Evolutionary conservation across 2,113 vertebrate species (phyloP).

Genomic region (Lycaon pictus): DNA sequence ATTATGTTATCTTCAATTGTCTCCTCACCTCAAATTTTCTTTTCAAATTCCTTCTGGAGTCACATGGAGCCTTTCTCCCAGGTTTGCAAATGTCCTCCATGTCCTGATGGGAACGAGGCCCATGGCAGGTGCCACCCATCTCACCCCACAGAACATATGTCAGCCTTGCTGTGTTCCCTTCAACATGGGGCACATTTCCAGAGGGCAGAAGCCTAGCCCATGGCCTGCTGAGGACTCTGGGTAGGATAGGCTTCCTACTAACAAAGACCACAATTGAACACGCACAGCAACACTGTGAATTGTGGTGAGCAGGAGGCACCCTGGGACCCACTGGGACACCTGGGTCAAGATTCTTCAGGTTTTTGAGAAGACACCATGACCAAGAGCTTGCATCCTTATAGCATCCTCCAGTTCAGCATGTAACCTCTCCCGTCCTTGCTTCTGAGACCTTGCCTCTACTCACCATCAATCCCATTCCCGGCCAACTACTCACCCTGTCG

Average conservation of each 20-base stretch:
- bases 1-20: no score
- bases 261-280: background rate
- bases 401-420: accelerated
- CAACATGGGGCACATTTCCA: background rate
- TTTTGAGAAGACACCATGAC: accelerated
- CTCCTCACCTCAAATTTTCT: background rate
- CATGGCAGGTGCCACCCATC: accelerated
- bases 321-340: no score
- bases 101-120: background rate
- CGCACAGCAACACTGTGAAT: background rate
- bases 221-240: accelerated
- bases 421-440: background rate
- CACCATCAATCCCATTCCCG: background rate
- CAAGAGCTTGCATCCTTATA: accelerated
- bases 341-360: accelerated
- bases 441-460: accelerated
- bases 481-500: accelerated
- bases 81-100: background rate
- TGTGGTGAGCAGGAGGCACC: accelerated
- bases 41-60: background rate
- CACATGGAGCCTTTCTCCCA: background rate
- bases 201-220: background rate
- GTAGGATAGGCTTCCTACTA: background rate
- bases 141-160: background rate
- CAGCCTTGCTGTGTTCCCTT: background rate